Base-by-base conservation (phyloP, 2,113 vertebrate genomes). In the Atractosteus spatula region DNA sequence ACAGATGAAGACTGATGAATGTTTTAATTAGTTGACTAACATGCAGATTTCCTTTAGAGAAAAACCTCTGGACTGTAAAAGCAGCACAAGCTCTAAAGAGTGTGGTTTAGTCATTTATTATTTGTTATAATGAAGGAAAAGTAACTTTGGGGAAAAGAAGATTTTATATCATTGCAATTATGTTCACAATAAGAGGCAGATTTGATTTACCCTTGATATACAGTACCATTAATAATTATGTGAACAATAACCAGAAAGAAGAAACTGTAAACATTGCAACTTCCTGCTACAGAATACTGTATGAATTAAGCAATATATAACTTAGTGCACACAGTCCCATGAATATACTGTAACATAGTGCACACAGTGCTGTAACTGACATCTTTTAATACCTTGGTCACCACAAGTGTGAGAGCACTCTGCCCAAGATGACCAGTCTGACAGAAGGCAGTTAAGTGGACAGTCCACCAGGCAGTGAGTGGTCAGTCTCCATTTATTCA, bases 351-450 rank as follows among this genome's bases (percentile, higher is more conserved):
- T 29, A 29, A 29, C 29, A 51, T 51, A 51, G 5, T 51, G 47
- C 10, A 51, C 47, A 7, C 10, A 2, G 5, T 51, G 47, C 47
- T 51, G 47, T 51, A 7, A 51, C 10, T 51, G 47, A 10, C 47
- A 7, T 51, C 10, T 51, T 51, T 51, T 7, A 51, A 7, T 93
- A 98, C 97, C 97, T 83, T 89, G 91, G 2, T 83, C 74, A 0
- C 96, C 97, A 62, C 97, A 98, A 2, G 93, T 93, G 59, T 92
- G 94, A 4, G 96, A 97, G 75, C 97, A 99, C 16, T 90, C 86
- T 0, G 92, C 93, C 97, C 97, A 99, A 2, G 89, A n/a, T 0
- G 96, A 94, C 97, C 97, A 99, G 0, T 92, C 92, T 0, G 96
- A 96, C 44, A 98, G 92, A 14, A 84, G 86, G 79, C 97, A 99